Percentiles rank a stretch among this genome's conserved stretches.
Conservation (phyloP, 1,140 invertebrate species). For the Lutraria rhynchaena region DNA sequence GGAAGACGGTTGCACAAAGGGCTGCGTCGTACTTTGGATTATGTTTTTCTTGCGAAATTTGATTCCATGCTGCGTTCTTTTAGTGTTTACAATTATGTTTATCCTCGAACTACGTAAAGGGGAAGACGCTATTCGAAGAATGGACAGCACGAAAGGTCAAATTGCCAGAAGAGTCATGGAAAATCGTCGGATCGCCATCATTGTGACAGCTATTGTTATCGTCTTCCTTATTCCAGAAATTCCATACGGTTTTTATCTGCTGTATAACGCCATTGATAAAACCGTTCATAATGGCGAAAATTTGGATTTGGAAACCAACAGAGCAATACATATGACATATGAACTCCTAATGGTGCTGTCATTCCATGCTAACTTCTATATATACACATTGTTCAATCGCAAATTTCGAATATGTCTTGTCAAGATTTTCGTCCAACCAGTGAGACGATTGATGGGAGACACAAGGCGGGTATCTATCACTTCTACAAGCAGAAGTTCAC, state of each 20-base stretch:
- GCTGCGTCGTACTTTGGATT: conserved; percentile 29
- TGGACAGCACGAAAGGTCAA: conserved; percentile 5
- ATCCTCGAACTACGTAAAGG: conserved; percentile 14
- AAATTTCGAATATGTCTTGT: conserved; percentile 24
- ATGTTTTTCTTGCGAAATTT: conserved; percentile 25
- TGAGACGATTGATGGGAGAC: background rate
- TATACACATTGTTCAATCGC: conserved; percentile 42
- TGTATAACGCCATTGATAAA: conserved; percentile 17
- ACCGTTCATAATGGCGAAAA: background rate
- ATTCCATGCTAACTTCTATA: conserved; percentile 50
- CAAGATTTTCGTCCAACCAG: background rate
- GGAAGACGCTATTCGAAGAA: background rate
- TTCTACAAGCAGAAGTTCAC: background rate
- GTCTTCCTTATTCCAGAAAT: conserved; percentile 51
- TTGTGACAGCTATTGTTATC: conserved; percentile 27
- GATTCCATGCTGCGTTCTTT: background rate
- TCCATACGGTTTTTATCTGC: conserved; percentile 46
- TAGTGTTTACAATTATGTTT: conserved; percentile 24
- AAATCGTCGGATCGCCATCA: conserved; percentile 26
- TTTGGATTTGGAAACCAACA: conserved; percentile 20
- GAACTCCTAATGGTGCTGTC: conserved; percentile 25
- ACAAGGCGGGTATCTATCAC: background rate
- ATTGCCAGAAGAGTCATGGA: background rate
- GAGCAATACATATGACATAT: conserved; percentile 22
- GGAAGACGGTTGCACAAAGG: background rate